Evolutionary conservation across 2,113 vertebrate genomes (phyloP), one percentile per base, ranked within the genome.

Genomic region (Trachemys scripta): DNA sequence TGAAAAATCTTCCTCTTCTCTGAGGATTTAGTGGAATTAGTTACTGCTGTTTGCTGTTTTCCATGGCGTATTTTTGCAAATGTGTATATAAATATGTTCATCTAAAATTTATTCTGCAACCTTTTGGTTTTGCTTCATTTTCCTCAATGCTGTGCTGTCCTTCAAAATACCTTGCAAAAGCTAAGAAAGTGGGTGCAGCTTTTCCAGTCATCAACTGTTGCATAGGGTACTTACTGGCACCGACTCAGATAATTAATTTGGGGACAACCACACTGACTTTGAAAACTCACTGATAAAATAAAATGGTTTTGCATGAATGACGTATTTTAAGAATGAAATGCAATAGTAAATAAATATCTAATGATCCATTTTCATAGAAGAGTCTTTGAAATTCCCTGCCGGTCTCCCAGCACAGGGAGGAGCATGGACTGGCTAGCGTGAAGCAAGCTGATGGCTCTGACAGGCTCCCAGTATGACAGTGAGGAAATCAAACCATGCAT

Each of bases 1-100:
- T 88, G 69, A 96, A 97, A 96, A 96, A 88, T 47, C 85, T 85
- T 85, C 59, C 87, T 1, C 0, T 88, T 57, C 72, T 95, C 79
- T 96, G 35, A 89, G 90, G 94, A 84, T 90, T 97, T 90, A 80
- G 72, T 85, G 88, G 93, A 93, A 97, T 97, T 97, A 96, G 91
- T 59, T 87, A n/a, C 91, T 94, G 81, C 89, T 95, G 49, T 78
- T 78, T 65, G 69, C 80, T 78, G 76, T 92, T 97, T 93, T 89
- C 84, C 51, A 50, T 88, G 89, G 65, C 0, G 0, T 82, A 80
- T 85, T 85, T 53, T 85, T 86, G 86, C 82, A 82, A 87, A 93
- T 59, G 75, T 90, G 82, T 80, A 80, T 87, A 3, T 93, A 85
- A 87, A 90, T 84, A 49, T 49, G 82, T 5, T 2, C 1, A 2